Percentiles rank a stretch among this genome's conserved stretches.
Evolutionary conservation across 2,888 invertebrate genomes (phyloP).

Genomic region (Cosmorhoe ocellata): DNA sequence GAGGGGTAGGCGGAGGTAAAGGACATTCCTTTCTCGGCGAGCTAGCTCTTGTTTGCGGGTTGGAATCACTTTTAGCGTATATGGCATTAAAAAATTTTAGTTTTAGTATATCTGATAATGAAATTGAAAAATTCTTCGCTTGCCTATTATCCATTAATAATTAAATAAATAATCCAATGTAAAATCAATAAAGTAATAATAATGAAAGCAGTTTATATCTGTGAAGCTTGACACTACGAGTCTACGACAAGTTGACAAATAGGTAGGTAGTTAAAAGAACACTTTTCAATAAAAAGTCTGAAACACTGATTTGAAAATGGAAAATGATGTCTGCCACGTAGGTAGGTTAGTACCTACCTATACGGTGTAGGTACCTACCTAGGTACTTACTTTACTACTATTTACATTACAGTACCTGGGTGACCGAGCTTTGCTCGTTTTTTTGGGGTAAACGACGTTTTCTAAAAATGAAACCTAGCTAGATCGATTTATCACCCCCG

Average conservation of each 20-base stretch:
- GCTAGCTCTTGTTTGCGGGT: conserved; percentile 40
- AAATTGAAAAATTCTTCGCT: conserved; percentile 39
- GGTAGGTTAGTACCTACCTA: too few species aligned
- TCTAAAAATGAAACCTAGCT: too few species aligned
- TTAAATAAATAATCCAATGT: conserved; percentile 9
- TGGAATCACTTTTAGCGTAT: conserved; percentile 57
- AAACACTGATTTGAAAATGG: conserved; percentile 6
- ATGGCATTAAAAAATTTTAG: conserved; percentile 58
- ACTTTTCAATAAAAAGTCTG: not conserved
- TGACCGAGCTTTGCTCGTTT: too few species aligned
- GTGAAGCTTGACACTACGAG: not conserved
- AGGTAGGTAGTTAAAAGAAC: too few species aligned
- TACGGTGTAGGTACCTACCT: too few species aligned
- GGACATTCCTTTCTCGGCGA: conserved; percentile 42
- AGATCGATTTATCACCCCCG: too few species aligned
- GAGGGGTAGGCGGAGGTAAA: conserved; percentile 6
- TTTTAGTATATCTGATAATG: conserved; percentile 57
- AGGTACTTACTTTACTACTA: too few species aligned
- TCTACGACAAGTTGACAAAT: not conserved
- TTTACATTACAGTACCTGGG: too few species aligned
- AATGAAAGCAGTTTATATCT: not conserved
- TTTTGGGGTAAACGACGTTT: too few species aligned
- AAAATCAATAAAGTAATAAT: not conserved
- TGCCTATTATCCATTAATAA: conserved; percentile 26
- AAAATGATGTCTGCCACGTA: too few species aligned